Evolutionary conservation across 2,888 invertebrate genomes (phyloP), one percentile per base, ranked within the genome.

Genomic region (Cartodere bifasciata): DNA sequence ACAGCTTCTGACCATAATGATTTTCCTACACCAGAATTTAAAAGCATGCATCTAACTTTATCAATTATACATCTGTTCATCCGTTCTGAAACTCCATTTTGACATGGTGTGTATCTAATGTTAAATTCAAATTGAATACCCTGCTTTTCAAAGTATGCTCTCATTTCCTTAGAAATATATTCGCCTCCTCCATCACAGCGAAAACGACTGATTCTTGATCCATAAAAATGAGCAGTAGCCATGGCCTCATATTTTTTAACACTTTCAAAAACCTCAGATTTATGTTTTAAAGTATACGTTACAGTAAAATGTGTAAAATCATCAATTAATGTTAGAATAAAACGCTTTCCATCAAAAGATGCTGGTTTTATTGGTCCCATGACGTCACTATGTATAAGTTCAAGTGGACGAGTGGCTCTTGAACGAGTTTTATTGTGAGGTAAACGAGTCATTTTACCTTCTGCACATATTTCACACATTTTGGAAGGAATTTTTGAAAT

Each of bases 1-100:
- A 53, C 45, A 14, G 52, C 54, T 35, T 54, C 52, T 17, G 47
- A 45, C 55, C 53, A 57, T 29, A 57, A 52, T 3, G 2, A 4
- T 37, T 56, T 53, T 9, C 34, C 32, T 2, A 53, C 23, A 12
- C 48, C 42, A 3, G 49, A 46, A 22, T 50, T 41, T 27, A 40
- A 35, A 30, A 58, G 4, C 42, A 54, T 40, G 22, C 47, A 37
- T 20, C 53, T 43, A 29, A 51, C 50, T 36, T 47, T 55, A 38
- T 56, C 52, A 4, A 49, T 46, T 22, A 57, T 42, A 4, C 41
- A 43, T 34, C 43, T 29, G 24, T 48, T 48, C 40, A 44, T 39
- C 12, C 47, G n/a, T 31, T 45, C 41, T 2, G 37, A 29, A 23
- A 27, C 37, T 3, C 40, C 45, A 23, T 47, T 46, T 27, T 42